phyloP scores from a whole-genome alignment of 2,113 vertebrate genomes.

The Zosterops hypoxanthus region DNA sequence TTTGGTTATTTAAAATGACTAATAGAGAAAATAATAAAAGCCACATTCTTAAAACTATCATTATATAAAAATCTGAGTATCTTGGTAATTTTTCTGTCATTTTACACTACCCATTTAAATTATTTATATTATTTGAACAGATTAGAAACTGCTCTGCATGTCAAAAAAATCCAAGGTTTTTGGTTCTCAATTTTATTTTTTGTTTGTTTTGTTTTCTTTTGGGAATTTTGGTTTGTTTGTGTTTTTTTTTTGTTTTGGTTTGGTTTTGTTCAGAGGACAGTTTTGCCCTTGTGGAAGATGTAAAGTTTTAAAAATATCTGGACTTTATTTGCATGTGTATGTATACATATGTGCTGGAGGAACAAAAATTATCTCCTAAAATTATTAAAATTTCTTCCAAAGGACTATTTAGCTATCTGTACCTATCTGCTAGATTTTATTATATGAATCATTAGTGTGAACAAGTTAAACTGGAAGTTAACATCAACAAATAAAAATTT shows the following conservation, averaged over 20 bases:
- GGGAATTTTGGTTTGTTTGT: too few species aligned
- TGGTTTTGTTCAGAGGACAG: neutral
- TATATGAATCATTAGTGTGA: neutral
- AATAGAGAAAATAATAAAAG: neutral
- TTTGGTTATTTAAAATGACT: neutral
- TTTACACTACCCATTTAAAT: neutral
- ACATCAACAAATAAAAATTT: neutral
- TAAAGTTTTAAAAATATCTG: neutral
- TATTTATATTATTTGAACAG: neutral
- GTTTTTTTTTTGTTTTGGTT: too few species aligned
- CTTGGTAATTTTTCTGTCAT: neutral
- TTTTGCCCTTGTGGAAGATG: neutral
- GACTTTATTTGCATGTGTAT: neutral
- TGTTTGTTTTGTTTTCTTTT: too few species aligned
- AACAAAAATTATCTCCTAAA: neutral
- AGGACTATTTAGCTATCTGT: neutral
- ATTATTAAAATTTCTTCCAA: neutral
- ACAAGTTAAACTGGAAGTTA: neutral
- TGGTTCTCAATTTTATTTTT: neutral
- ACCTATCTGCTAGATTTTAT: neutral
- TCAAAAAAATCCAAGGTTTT: neutral
- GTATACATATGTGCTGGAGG: fast-evolving
- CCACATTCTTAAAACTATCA: neutral
- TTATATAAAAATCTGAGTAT: neutral
- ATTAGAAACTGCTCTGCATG: neutral